Conservation (phyloP, 2,113 vertebrate species). For the Halichoerus grypus region DNA sequence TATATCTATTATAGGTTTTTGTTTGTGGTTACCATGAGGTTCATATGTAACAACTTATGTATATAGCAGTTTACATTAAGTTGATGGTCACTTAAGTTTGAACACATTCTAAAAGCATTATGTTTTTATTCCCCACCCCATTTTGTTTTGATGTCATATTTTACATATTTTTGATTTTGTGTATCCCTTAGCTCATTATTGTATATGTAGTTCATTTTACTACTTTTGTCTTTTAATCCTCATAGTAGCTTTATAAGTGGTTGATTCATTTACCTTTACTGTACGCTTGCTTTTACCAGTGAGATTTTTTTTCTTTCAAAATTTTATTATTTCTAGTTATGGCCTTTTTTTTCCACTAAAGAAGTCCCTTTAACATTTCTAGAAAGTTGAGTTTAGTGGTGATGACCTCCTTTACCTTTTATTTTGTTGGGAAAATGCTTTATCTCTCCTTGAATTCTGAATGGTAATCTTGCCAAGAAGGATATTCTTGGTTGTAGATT, state of each 20-base stretch:
- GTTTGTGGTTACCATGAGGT: not conserved
- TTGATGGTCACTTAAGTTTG: not conserved
- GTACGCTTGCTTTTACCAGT: not conserved
- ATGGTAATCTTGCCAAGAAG: not conserved
- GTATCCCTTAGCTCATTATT: not conserved
- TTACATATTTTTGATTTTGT: not conserved
- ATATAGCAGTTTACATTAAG: not conserved
- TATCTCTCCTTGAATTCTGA: not conserved
- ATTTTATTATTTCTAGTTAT: not conserved
- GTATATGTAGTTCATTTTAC: not conserved
- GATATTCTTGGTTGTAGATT: not conserved
- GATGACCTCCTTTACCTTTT: not conserved
- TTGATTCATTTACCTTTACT: not conserved
- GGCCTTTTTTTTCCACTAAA: not conserved
- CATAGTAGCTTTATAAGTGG: not conserved
- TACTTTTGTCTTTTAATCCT: not conserved
- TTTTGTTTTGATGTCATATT: not conserved
- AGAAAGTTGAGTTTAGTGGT: not conserved
- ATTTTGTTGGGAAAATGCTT: not conserved
- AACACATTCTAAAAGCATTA: not conserved
- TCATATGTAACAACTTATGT: not conserved
- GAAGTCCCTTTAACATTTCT: not conserved
- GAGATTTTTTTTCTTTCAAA: not conserved
- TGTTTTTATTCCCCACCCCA: not conserved
- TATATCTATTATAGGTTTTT: not conserved